A percentile compares a stretch with the other conserved stretches of the same genome.
Conservation (phyloP, 2,797 vertebrate species). For the Centropyge bicolor region DNA sequence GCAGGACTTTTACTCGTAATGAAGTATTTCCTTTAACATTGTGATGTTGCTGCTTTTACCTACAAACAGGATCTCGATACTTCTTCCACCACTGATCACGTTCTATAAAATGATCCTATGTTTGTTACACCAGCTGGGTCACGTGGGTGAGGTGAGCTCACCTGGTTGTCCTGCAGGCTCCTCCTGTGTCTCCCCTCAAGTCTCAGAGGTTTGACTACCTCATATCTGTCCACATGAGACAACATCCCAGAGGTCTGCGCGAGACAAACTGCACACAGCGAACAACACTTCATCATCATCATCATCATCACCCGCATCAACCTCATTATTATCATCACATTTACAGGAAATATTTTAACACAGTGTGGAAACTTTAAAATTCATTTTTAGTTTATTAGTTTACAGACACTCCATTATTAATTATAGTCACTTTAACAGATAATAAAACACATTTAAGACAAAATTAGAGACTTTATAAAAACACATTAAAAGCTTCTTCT, state of each 20-base stretch:
- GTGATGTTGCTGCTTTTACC: background rate
- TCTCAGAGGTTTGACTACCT: constrained; percentile 83
- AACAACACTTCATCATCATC: background rate
- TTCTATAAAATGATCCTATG: background rate
- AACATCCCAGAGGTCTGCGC: constrained; percentile 49
- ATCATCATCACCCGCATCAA: background rate
- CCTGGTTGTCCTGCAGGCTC: constrained; percentile 72
- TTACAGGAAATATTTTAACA: background rate
- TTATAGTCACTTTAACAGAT: background rate
- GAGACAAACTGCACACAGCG: constrained; percentile 60
- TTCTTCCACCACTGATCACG: background rate
- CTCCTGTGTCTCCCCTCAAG: constrained; percentile 69
- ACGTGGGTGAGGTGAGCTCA: constrained; percentile 28
- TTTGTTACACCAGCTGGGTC: background rate
- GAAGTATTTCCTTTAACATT: background rate
- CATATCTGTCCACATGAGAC: constrained; percentile 76
- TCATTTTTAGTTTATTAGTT: no score
- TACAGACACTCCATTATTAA: background rate
- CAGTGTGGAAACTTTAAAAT: background rate
- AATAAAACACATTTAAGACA: background rate
- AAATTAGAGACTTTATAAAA: background rate
- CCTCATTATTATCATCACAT: background rate
- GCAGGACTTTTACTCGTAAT: no score
- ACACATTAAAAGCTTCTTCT: no score
- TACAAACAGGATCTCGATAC: no score